These are phyloP conservation scores for Pachyramphus minor DNA, from an alignment of 2,113 vertebrate species.

Conservation along the genomic window DNA sequence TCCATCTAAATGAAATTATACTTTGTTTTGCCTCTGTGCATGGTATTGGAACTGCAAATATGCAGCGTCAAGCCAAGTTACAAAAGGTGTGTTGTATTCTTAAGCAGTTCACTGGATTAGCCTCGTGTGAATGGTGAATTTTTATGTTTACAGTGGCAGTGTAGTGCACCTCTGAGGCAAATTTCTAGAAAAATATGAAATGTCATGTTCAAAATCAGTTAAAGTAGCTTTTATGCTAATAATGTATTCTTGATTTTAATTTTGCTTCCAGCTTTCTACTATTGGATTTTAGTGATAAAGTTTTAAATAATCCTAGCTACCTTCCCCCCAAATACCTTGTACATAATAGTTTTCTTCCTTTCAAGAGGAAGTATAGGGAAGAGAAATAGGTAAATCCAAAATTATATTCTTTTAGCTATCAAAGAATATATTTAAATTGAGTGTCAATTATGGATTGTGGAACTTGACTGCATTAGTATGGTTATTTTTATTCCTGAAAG, in stretches of 20 bases:
- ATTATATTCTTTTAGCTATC: background rate
- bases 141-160: background rate
- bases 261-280: background rate
- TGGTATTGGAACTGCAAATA: background rate
- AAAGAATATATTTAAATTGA: background rate
- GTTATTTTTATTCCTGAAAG: slow-evolving; percentile 33
- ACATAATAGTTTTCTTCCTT: background rate
- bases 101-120: background rate
- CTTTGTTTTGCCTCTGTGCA: background rate
- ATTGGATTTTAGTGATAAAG: background rate
- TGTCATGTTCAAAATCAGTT: background rate
- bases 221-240: background rate
- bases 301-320: background rate
- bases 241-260: background rate
- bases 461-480: background rate
- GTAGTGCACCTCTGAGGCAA: background rate
- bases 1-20: background rate
- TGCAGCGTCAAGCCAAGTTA: background rate
- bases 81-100: background rate
- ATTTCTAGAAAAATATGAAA: background rate
- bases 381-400: background rate
- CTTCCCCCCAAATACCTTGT: background rate
- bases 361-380: background rate
- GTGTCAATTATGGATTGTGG: background rate
- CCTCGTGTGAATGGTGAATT: background rate